Base-by-base conservation (phyloP, 1,140 invertebrate species). In the Drosophila kikkawai region DNA sequence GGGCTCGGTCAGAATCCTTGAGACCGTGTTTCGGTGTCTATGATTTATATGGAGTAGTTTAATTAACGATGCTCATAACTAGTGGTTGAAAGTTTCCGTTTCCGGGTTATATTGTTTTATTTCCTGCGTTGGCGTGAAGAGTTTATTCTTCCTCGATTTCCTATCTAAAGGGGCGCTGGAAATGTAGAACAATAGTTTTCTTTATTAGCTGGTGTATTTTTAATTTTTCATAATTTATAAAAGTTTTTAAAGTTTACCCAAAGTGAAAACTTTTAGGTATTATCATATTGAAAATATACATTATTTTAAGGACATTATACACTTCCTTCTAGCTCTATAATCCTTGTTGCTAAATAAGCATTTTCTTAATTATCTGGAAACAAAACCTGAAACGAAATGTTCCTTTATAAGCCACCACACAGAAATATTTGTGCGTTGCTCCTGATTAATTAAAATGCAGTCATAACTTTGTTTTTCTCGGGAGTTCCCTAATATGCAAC, bases 41-140 rank as follows among this genome's bases (percentile, higher is more conserved):
- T 73, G 68, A 73, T 73, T 73, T 73, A 73, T 73, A 73, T 36
- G 11, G n/a, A 59, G 69, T 59, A 60, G 69, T 60, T 71, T 73
- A 73, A 73, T 73, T 73, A 73, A 73, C 53, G 69, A 73, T 73
- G 68, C 69, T 73, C 69, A 73, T 73, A 73, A 71, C 69, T 73
- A 73, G 67, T 73, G 55, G 37, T 60, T 59, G 22, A 73, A 73
- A 73, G 67, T 73, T 71, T 70, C 41, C 67, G 64, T 15, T 68
- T 67, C 60, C 42, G 41, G 32, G 42, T 36, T 69, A 19, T 26
- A 71, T 73, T 73, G 45, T 73, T 73, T n/a, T 17, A 34, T 55
- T 42, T 50, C 12, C 47, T 17, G 36, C 17, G 42, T 9, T 41
- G 36, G 19, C 34, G 11, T 17, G 22, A 36, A 19, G 37, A 44